Conservation (phyloP, 1,140 invertebrate species). For the Gonatopus flavifemur region DNA sequence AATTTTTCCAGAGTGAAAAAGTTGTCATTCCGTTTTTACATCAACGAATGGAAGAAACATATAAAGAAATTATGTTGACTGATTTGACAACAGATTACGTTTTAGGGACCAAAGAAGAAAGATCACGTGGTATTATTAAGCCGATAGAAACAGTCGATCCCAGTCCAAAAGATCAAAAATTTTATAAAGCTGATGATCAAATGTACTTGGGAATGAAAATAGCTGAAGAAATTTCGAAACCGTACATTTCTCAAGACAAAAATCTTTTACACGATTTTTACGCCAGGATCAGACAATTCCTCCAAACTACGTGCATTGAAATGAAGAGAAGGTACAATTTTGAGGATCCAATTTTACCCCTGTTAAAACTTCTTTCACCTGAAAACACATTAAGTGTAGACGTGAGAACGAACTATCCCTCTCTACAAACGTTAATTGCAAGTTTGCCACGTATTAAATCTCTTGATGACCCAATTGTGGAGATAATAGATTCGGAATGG, state of each 20-base stretch:
- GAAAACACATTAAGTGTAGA: constrained; percentile 9
- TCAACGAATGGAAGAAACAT: constrained; percentile 12
- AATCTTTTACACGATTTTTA: constrained; percentile 16
- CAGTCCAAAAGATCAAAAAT: constrained; percentile 13
- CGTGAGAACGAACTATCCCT: constrained; percentile 2
- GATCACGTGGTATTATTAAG: too few species aligned
- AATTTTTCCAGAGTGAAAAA: too few species aligned
- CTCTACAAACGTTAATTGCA: constrained; percentile 14
- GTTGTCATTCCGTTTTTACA: constrained; percentile 13
- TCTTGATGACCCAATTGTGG: constrained; percentile 3
- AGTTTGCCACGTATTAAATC: constrained; percentile 15
- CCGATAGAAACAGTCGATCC: constrained; percentile 7
- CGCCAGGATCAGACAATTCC: constrained; percentile 10
- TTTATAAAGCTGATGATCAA: constrained; percentile 12
- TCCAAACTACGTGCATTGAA: constrained; percentile 6
- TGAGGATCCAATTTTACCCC: constrained; percentile 11
- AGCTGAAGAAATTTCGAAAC: constrained; percentile 4
- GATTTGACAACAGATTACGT: constrained; percentile 16
- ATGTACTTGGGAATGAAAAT: constrained; percentile 20
- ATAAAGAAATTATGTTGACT: constrained; percentile 13
- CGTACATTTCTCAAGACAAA: constrained; percentile 13
- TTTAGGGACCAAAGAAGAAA: too few species aligned
- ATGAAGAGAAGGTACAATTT: constrained; percentile 20
- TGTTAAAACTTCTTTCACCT: constrained; percentile 6
- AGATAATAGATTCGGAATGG: constrained; percentile 20